Percentiles rank a stretch among this genome's conserved stretches.
These are phyloP conservation scores for Eupithecia exiguata DNA, from an alignment of 2,888 invertebrate species.

Conservation along the genomic window DNA sequence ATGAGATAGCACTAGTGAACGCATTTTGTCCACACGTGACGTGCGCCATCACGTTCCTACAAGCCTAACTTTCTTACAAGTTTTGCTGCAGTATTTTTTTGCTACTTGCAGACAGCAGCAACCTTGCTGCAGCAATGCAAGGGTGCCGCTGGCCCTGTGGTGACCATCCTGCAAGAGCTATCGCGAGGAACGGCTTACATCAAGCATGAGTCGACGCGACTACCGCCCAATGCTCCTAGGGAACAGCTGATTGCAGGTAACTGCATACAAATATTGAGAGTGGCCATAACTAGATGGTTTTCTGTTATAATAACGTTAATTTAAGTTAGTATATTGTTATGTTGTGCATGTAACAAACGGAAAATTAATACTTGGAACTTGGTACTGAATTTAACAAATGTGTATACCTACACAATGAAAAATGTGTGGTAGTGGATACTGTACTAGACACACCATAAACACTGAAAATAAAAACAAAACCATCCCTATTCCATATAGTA, in stretches of 20 bases:
- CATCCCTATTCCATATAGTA: slow-evolving; percentile 50
- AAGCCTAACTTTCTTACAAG: not conserved
- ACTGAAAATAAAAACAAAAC: not conserved
- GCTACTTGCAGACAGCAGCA: slow-evolving; percentile 56
- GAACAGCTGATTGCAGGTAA: slow-evolving; percentile 64
- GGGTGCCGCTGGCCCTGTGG: slow-evolving; percentile 62
- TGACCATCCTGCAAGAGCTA: slow-evolving; percentile 59
- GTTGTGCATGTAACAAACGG: too few relatives aligned
- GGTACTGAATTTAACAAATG: too few relatives aligned
- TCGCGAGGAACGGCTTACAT: slow-evolving; percentile 46
- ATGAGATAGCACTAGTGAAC: slow-evolving; percentile 33
- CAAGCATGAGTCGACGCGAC: slow-evolving; percentile 49
- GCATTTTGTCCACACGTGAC: slow-evolving; percentile 41
- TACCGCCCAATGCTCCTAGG: slow-evolving; percentile 56
- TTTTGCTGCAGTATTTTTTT: not conserved
- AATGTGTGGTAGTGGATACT: too few relatives aligned
- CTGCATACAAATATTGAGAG: not conserved
- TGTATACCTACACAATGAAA: too few relatives aligned
- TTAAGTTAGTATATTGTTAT: not conserved
- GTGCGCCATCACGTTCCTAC: slow-evolving; percentile 31
- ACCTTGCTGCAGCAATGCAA: slow-evolving; percentile 61
- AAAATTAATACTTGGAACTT: too few relatives aligned
- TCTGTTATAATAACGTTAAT: not conserved
- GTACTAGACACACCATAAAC: not conserved
- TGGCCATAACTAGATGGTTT: not conserved